Evolutionary conservation across 2,888 invertebrate species (phyloP).

Genomic region (Drosophila demipolita): DNA sequence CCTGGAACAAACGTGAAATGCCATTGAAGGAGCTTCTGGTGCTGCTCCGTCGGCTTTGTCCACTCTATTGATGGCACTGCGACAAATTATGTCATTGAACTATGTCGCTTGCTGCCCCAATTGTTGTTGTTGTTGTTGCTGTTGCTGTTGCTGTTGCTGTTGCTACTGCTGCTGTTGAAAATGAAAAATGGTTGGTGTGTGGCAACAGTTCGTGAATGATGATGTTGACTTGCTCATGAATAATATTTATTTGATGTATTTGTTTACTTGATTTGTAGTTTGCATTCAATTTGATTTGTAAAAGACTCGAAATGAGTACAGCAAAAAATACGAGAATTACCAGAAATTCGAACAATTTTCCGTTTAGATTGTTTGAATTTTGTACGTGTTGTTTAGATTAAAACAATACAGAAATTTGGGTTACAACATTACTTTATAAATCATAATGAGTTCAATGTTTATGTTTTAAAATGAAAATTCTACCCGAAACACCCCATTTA

Average conservation of each 20-base stretch:
- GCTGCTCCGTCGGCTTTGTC: conserved; percentile 47
- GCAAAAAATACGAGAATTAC: conserved; percentile 7
- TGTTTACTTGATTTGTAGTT: conserved; percentile 61
- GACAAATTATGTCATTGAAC: conserved; percentile 81
- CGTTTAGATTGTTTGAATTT: conserved; percentile 1
- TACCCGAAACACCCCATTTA: not conserved
- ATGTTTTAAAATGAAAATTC: not conserved
- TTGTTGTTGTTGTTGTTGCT: conserved; percentile 26
- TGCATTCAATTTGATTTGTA: conserved; percentile 48
- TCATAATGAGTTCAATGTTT: not conserved
- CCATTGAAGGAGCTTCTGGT: conserved; percentile 37
- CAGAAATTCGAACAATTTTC: not conserved
- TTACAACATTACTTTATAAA: not conserved
- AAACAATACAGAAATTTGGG: not conserved
- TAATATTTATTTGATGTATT: conserved; percentile 73
- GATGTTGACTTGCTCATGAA: conserved; percentile 63
- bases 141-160: conserved; percentile 17
- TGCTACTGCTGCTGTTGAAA: conserved; percentile 37
- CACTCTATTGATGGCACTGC: conserved; percentile 74
- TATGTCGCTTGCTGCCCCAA: conserved; percentile 36
- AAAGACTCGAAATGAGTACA: conserved; percentile 28
- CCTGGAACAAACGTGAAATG: conserved; percentile 36
- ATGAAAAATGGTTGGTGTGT: conserved; percentile 56
- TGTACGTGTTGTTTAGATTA: conserved; percentile 8
- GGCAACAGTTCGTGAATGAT: conserved; percentile 36